A percentile compares a stretch with the other conserved stretches of the same genome.
These are phyloP conservation scores for Rhegmatorhina hoffmannsi DNA, from an alignment of 2,113 vertebrate genomes.

Conservation along the genomic window DNA sequence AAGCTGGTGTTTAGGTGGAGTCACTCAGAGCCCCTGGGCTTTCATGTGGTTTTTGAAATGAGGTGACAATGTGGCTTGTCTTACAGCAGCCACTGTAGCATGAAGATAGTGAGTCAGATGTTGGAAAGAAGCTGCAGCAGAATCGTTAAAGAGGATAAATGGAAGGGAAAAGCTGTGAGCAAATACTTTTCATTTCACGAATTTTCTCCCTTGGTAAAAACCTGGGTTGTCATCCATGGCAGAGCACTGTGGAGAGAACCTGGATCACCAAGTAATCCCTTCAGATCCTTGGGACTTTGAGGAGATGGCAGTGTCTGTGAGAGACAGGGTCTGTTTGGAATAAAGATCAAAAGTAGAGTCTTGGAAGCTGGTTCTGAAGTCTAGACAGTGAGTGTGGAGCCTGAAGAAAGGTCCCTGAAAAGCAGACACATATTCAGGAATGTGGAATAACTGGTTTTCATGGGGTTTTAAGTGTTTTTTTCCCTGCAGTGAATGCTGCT, in stretches of 20 bases:
- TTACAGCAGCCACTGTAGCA: background rate
- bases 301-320: background rate
- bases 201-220: background rate
- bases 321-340: background rate
- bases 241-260: background rate
- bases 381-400: background rate
- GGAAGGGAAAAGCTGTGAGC: background rate
- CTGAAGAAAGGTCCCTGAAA: background rate
- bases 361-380: background rate
- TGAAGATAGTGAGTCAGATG: background rate
- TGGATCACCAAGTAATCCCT: background rate
- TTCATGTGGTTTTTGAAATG: background rate
- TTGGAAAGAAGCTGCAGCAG: background rate
- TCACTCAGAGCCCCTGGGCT: background rate
- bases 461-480: background rate
- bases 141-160: background rate
- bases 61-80: background rate
- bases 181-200: background rate
- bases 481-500: background rate
- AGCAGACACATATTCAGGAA: background rate
- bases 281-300: background rate
- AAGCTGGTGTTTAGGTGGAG: background rate
- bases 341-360: background rate
- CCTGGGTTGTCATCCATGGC: background rate
- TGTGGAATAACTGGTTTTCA: background rate